Conservation (phyloP, 2,797 vertebrate genomes). For the Saguinus oedipus region DNA sequence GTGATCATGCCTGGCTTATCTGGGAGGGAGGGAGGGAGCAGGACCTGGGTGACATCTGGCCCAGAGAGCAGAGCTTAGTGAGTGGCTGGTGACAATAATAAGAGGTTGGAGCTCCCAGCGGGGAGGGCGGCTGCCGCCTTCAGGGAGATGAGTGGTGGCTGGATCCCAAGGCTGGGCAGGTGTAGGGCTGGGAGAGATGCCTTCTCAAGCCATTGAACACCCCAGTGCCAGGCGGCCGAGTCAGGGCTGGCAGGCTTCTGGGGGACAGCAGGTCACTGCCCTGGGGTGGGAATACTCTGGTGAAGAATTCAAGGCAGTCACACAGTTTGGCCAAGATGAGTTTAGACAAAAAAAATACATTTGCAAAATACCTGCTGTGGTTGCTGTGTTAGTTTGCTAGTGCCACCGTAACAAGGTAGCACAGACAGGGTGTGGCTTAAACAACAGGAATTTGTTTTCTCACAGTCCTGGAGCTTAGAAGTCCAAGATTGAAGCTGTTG, state of each 20-base stretch:
- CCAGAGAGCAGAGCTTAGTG: neutral
- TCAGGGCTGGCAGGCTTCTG: neutral
- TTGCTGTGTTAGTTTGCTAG: neutral
- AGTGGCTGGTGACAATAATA: neutral
- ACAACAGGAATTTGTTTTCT: neutral
- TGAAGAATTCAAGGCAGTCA: neutral
- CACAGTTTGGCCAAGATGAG: neutral
- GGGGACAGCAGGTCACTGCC: neutral
- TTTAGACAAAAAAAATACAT: neutral
- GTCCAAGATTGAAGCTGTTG: neutral
- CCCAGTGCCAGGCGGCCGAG: neutral
- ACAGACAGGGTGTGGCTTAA: neutral
- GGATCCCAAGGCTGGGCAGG: neutral
- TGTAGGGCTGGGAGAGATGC: constrained; percentile 33
- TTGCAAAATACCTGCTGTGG: neutral
- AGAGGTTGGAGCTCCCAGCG: neutral
- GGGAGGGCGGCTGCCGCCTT: neutral
- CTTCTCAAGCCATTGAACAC: neutral
- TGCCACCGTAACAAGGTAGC: neutral
- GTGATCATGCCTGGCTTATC: neutral
- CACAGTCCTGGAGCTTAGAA: neutral
- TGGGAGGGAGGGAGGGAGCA: neutral
- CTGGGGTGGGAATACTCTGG: neutral
- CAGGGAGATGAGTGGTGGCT: neutral
- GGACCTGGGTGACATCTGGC: constrained; percentile 1